These are phyloP conservation scores for Clarias gariepinus DNA, from an alignment of 2,113 vertebrate genomes.

Conservation along the genomic window DNA sequence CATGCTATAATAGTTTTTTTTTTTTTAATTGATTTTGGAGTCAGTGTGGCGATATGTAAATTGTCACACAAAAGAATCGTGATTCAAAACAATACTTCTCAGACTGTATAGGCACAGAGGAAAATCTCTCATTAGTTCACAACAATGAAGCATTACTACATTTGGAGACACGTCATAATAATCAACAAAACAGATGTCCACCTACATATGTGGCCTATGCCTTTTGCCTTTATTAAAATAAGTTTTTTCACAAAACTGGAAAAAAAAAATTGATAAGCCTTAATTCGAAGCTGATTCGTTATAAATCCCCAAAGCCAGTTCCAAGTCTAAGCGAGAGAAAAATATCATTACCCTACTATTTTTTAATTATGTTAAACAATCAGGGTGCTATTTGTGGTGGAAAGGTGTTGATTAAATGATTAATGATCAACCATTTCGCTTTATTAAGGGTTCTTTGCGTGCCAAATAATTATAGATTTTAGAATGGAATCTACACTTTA, in stretches of 20 bases:
- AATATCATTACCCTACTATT: background rate
- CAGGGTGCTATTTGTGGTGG: background rate
- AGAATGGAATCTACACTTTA: background rate
- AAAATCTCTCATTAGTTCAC: background rate
- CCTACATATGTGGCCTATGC: background rate
- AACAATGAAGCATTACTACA: background rate
- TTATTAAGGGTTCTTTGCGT: background rate
- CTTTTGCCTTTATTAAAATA: background rate
- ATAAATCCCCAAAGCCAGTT: background rate
- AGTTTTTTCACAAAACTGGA: background rate
- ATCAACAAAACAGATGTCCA: background rate
- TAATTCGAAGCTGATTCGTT: background rate
- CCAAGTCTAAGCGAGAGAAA: background rate
- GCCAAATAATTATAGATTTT: background rate
- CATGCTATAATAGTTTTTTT: too few species aligned
- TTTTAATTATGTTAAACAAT: background rate
- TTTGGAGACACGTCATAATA: background rate
- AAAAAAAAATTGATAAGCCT: background rate
- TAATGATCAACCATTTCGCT: background rate
- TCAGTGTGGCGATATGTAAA: too few species aligned
- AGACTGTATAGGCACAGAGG: background rate
- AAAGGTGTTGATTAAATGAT: too few species aligned
- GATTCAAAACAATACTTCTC: background rate
- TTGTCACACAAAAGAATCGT: too few species aligned
- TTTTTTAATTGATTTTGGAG: too few species aligned